These are phyloP conservation scores for Hydropsyche tenuis DNA, from an alignment of 1,140 invertebrate genomes.

Conservation along the genomic window DNA sequence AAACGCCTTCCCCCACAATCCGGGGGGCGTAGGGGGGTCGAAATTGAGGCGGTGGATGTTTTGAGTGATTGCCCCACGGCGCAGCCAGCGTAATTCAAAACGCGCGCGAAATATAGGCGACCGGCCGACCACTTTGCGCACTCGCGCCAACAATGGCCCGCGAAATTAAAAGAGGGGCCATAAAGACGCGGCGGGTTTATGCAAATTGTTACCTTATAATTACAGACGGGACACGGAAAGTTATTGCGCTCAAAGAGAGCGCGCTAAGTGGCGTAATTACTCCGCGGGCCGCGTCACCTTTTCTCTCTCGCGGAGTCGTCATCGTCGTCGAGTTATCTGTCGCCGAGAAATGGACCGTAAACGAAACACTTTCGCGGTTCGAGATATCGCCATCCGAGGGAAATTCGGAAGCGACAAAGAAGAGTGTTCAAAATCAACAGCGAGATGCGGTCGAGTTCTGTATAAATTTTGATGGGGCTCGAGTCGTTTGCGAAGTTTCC, in stretches of 20 bases:
- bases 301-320: too few species aligned
- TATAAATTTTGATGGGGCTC: too few species aligned
- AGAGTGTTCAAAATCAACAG: too few species aligned
- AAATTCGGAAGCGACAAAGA: too few species aligned
- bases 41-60: constrained; percentile 28
- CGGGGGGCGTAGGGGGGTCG: not conserved
- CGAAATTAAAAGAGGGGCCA: constrained; percentile 25
- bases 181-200: constrained; percentile 36
- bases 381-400: not conserved
- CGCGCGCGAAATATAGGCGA: constrained; percentile 6
- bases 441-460: too few species aligned
- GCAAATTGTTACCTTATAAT: constrained; percentile 45
- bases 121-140: too few species aligned
- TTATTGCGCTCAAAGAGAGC: constrained; percentile 41
- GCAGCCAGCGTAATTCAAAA: constrained; percentile 13
- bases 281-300: constrained; percentile 9
- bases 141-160: too few species aligned
- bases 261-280: constrained; percentile 38
- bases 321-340: not conserved
- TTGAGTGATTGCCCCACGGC: constrained; percentile 32
- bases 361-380: not conserved
- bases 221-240: constrained; percentile 37
- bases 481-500: too few species aligned
- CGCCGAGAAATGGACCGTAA: not conserved
- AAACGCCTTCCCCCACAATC: constrained; percentile 26